phyloP scores from a whole-genome alignment of 2,113 vertebrate genomes.

The Ochotona curzoniae region DNA sequence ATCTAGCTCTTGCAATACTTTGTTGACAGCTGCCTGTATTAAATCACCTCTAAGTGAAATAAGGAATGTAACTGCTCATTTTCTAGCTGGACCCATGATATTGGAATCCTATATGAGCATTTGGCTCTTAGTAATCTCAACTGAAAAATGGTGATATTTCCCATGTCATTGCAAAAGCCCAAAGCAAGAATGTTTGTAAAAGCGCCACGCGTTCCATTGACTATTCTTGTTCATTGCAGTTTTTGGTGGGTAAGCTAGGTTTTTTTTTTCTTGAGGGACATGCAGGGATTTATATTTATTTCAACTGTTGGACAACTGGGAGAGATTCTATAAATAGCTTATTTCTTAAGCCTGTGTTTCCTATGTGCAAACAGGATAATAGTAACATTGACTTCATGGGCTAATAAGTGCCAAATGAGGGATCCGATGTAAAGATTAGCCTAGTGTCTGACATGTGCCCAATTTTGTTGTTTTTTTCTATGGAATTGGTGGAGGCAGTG shows the following conservation, averaged over 20 bases:
- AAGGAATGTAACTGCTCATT: not conserved
- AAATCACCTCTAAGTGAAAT: not conserved
- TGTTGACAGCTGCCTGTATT: not conserved
- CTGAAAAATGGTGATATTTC: not conserved
- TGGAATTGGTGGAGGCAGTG: not conserved
- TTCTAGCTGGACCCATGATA: not conserved
- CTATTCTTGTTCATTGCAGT: not conserved
- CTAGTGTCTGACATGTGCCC: not conserved
- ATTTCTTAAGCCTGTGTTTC: not conserved
- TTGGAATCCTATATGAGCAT: not conserved
- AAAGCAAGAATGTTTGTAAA: not conserved
- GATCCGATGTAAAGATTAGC: not conserved
- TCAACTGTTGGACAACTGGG: not conserved
- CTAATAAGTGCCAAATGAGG: not conserved
- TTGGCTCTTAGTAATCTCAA: not conserved
- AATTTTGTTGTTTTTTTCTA: not conserved
- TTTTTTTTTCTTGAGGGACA: constrained; percentile 11
- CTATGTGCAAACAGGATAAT: not conserved
- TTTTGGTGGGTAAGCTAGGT: not conserved
- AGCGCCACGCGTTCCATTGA: not conserved
- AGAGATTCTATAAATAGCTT: not conserved
- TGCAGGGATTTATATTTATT: not conserved
- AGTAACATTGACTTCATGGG: not conserved
- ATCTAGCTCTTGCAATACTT: not conserved
- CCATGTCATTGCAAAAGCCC: not conserved